Evolutionary conservation across 2,888 invertebrate genomes (phyloP), one percentile per base, ranked within the genome.

Genomic region (Eristalinus aeneus): DNA sequence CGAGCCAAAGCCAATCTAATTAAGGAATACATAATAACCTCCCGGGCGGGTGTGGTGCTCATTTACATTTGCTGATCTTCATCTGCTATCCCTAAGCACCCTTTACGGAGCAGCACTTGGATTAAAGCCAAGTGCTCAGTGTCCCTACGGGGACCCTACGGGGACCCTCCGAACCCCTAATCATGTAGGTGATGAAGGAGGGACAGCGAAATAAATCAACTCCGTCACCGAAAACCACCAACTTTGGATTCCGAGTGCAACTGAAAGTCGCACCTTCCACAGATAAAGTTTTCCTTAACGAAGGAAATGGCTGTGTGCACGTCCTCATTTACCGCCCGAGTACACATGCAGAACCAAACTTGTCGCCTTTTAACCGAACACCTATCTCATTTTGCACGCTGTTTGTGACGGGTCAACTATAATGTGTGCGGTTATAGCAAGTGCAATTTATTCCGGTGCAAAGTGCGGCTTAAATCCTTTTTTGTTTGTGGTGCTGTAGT

Each of bases 351-450:
- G 67, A 16, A 12, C 46, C 23, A 10, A 46, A 27, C 67, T 54
- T 72, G 56, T 60, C 36, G 65, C 32, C 36, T 75, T 65, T 75
- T 69, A 75, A 53, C 72, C 22, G 11, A 72, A 68, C 65, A 72
- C 64, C 78, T 67, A 75, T 71, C 71, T 79, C 53, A 61, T 46
- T 56, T 71, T 65, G 84, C 32, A 54, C 23, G 61, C 77, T 84
- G 84, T 71, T 75, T 75, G 61, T 84, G 84, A 79, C 84, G 79
- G 84, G 84, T 84, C 79, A 84, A 84, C 75, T 75, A 71, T 79
- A 79, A 71, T 75, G 71, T 77, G 72, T 75, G 75, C 71, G 79
- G 69, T 39, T 46, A 53, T 32, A 75, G 71, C 79, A 84, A 84
- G 79, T 79, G 75, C 71, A 79, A 79, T 84, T 84, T 79, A 84